Evolutionary conservation across 2,113 vertebrate genomes (phyloP).

Genomic region (Stercorarius parasiticus): DNA sequence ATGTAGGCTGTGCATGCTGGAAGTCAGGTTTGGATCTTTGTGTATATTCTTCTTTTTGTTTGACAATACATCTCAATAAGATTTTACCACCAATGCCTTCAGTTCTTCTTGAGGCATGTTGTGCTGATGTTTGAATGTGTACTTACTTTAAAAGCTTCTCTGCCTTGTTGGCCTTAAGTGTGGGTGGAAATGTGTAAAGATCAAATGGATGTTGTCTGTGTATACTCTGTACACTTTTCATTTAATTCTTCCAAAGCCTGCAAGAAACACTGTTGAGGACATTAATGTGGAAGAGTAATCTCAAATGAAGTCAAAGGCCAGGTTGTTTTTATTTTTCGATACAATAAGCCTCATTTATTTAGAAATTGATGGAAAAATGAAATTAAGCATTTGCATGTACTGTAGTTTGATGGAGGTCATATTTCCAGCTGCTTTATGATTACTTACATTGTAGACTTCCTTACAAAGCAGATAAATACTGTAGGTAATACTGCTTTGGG

Average conservation of each 20-base stretch:
- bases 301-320: constrained; percentile 44
- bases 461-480: background rate
- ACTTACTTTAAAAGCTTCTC: background rate
- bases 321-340: constrained; percentile 54
- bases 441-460: background rate
- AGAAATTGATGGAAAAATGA: constrained; percentile 54
- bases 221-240: background rate
- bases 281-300: constrained; percentile 23
- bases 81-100: background rate
- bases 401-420: constrained; percentile 16
- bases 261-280: background rate
- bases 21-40: background rate
- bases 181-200: background rate
- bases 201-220: background rate
- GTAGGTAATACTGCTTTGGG: background rate
- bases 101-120: background rate
- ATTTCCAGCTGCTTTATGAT: constrained; percentile 4
- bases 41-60: background rate
- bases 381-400: constrained; percentile 46
- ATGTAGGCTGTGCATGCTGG: background rate
- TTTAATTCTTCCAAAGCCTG: constrained; percentile 25
- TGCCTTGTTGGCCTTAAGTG: background rate
- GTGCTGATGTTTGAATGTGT: background rate
- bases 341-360: constrained; percentile 33
- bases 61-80: background rate